Percentiles rank a stretch among this genome's conserved stretches.
These are phyloP conservation scores for Plutomurus gul DNA, from an alignment of 1,140 invertebrate genomes.

Conservation along the genomic window DNA sequence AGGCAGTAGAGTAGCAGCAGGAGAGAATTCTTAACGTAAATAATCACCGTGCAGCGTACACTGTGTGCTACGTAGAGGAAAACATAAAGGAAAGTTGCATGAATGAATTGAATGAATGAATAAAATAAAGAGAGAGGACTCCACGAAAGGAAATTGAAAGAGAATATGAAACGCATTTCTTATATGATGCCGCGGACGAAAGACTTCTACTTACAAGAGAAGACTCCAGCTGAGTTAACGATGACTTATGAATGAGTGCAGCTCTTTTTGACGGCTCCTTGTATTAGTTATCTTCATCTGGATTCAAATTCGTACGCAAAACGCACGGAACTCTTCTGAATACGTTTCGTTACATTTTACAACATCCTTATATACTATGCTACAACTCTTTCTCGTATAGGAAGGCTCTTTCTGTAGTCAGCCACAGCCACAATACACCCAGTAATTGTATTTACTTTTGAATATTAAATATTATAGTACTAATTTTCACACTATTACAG, in stretches of 20 bases:
- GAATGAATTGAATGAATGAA: conserved; percentile 30
- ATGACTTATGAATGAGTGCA: conserved; percentile 17
- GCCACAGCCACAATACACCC: too few species aligned
- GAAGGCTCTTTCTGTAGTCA: too few species aligned
- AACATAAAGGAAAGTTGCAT: conserved; percentile 2
- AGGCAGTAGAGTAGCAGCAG: too few species aligned
- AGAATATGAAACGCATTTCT: background rate
- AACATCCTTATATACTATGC: too few species aligned
- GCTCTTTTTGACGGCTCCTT: conserved; percentile 5
- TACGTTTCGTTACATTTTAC: background rate
- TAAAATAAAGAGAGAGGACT: conserved; percentile 3
- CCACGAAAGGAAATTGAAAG: conserved; percentile 14
- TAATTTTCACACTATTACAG: too few species aligned
- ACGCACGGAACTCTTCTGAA: background rate
- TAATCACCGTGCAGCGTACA: too few species aligned
- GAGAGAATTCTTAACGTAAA: too few species aligned
- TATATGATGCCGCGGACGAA: conserved; percentile 9
- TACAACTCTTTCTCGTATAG: too few species aligned
- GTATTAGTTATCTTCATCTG: conserved; percentile 28
- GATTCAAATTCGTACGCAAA: background rate
- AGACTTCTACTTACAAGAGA: conserved; percentile 9
- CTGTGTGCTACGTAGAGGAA: background rate
- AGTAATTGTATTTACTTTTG: too few species aligned
- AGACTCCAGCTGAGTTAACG: conserved; percentile 8
- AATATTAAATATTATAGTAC: too few species aligned